A percentile compares a stretch with the other conserved stretches of the same genome.
These are phyloP conservation scores for Gasterosteus aculeatus DNA, from an alignment of 2,113 vertebrate genomes.

Conservation along the genomic window DNA sequence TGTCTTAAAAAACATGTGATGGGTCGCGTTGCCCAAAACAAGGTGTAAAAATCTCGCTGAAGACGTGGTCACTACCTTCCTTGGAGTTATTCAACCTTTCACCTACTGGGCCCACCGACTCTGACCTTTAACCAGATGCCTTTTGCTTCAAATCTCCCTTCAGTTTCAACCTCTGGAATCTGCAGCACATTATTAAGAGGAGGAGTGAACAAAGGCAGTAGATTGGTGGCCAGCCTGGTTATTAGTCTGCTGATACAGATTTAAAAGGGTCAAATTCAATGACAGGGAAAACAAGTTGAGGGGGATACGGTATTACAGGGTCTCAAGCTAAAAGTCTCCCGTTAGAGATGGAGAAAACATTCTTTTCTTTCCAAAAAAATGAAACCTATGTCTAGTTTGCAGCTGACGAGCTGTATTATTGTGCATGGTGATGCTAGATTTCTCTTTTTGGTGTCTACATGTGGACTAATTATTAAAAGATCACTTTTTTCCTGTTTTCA, in stretches of 20 bases:
- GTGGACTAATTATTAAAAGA: constrained; percentile 43
- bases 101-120: constrained; percentile 79
- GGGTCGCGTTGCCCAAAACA: not conserved
- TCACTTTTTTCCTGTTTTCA: constrained; percentile 39
- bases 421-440: constrained; percentile 2
- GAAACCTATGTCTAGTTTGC: not conserved
- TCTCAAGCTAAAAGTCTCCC: constrained; percentile 14
- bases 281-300: constrained; percentile 69
- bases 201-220: constrained; percentile 73
- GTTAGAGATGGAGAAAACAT: constrained; percentile 28
- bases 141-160: constrained; percentile 83
- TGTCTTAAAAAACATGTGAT: constrained; percentile 4
- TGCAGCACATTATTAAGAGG: constrained; percentile 82
- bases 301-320: constrained; percentile 43
- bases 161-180: constrained; percentile 83
- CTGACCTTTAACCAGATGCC: constrained; percentile 85
- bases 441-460: constrained; percentile 23
- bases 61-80: constrained; percentile 81
- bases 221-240: constrained; percentile 71
- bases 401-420: not conserved
- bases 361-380: not conserved
- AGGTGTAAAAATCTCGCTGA: constrained; percentile 69
- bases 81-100: constrained; percentile 90
- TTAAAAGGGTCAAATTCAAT: constrained; percentile 78
- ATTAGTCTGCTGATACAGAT: constrained; percentile 79